These are phyloP conservation scores for Seriola rivoliana DNA, from an alignment of 2,113 vertebrate species.

Conservation along the genomic window DNA sequence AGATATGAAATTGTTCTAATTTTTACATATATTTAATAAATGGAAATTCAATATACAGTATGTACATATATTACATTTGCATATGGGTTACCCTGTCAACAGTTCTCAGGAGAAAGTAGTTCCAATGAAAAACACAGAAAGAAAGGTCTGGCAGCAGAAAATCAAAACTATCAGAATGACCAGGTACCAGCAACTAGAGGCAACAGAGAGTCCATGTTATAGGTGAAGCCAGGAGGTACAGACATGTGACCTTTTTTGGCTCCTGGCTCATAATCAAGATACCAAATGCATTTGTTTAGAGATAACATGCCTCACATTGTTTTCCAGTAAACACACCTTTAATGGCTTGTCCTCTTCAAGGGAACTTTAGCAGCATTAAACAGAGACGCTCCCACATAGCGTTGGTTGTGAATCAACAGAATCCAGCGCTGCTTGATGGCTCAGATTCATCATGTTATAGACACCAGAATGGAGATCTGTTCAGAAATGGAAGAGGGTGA, in stretches of 20 bases:
- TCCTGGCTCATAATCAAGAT: not conserved
- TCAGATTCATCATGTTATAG: not conserved
- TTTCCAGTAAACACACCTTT: conserved; percentile 15
- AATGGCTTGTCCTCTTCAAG: conserved; percentile 10
- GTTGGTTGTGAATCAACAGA: not conserved
- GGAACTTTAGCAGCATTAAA: not conserved
- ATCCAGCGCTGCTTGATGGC: not conserved
- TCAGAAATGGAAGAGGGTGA: not conserved
- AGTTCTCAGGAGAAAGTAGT: too few species aligned
- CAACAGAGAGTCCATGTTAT: not conserved
- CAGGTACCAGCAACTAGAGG: too few species aligned
- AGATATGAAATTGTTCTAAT: too few species aligned
- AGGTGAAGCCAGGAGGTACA: not conserved
- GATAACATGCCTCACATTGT: not conserved
- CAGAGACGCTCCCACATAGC: conserved; percentile 1
- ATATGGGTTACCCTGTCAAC: too few species aligned
- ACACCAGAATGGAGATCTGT: not conserved
- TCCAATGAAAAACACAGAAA: too few species aligned
- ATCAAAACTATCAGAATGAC: too few species aligned
- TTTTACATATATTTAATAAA: too few species aligned
- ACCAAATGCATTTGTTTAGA: not conserved
- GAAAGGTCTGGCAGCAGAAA: too few species aligned
- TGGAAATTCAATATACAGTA: too few species aligned
- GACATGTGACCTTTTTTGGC: not conserved
- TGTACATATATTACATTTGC: too few species aligned